Evolutionary conservation across 2,113 vertebrate genomes (phyloP).

Genomic region (Neodontobutis hainanensis): DNA sequence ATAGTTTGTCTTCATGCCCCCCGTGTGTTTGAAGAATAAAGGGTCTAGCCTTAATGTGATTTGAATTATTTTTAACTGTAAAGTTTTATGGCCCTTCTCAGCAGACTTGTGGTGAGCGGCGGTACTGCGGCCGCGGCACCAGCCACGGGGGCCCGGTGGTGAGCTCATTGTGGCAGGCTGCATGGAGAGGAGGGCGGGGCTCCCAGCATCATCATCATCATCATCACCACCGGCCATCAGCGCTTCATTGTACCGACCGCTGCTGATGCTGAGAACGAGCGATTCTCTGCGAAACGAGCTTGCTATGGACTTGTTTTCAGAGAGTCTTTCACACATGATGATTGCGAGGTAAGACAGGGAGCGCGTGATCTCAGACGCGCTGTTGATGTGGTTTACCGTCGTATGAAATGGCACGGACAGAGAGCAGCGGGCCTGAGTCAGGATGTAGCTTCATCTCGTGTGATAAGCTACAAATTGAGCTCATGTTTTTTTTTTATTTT

Average conservation of each 20-base stretch:
- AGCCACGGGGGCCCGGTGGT: slow-evolving; percentile 22
- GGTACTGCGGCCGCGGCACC: slow-evolving; percentile 36
- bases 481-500: background rate
- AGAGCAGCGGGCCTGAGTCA: slow-evolving; percentile 55
- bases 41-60: too few relatives aligned
- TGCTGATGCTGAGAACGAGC: slow-evolving; percentile 73
- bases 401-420: slow-evolving; percentile 16
- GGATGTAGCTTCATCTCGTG: slow-evolving; percentile 18
- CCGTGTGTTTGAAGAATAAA: too few relatives aligned
- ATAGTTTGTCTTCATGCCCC: too few relatives aligned
- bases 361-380: background rate
- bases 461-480: slow-evolving; percentile 5
- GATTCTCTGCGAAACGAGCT: slow-evolving; percentile 10
- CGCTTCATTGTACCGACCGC: slow-evolving; percentile 72
- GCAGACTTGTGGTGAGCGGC: background rate
- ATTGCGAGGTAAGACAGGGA: slow-evolving; percentile 63
- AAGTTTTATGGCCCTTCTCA: too few relatives aligned
- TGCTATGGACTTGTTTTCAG: slow-evolving; percentile 51
- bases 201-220: slow-evolving; percentile 58
- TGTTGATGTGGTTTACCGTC: background rate
- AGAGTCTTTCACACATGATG: slow-evolving; percentile 14
- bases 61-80: too few relatives aligned
- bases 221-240: slow-evolving; percentile 69
- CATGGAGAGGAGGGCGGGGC: slow-evolving; percentile 73
- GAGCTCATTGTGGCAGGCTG: slow-evolving; percentile 68